phyloP scores from a whole-genome alignment of 1,140 invertebrate species.

The Calliphora vicina region DNA sequence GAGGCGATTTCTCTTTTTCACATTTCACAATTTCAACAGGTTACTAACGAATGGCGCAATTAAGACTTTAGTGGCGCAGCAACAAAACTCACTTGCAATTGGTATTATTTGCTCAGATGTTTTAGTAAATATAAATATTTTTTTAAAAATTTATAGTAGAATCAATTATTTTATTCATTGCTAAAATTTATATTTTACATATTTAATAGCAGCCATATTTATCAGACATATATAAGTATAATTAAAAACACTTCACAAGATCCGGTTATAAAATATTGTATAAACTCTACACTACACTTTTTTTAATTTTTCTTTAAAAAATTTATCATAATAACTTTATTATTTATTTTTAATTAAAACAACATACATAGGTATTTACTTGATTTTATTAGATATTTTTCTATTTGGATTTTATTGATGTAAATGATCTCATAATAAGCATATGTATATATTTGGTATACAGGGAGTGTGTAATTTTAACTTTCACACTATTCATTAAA shows the following conservation, averaged over 20 bases:
- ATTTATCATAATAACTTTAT: no score
- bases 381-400: neutral
- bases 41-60: neutral
- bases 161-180: neutral
- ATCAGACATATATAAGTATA: neutral
- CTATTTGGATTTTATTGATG: neutral
- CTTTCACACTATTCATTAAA: neutral
- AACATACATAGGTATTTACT: no score
- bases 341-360: neutral
- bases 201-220: neutral
- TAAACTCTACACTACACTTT: no score
- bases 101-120: neutral
- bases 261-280: neutral
- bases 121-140: neutral
- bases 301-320: no score
- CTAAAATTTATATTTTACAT: neutral
- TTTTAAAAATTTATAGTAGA: neutral
- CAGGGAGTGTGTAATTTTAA: neutral
- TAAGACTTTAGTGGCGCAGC: neutral
- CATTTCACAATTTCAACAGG: constrained; percentile 3
- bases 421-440: neutral
- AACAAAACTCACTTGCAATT: neutral
- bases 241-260: neutral
- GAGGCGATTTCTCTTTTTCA: neutral
- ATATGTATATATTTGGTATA: neutral